Evolutionary conservation across 2,888 invertebrate genomes (phyloP).

Genomic region (Drosophila meridiana): DNA sequence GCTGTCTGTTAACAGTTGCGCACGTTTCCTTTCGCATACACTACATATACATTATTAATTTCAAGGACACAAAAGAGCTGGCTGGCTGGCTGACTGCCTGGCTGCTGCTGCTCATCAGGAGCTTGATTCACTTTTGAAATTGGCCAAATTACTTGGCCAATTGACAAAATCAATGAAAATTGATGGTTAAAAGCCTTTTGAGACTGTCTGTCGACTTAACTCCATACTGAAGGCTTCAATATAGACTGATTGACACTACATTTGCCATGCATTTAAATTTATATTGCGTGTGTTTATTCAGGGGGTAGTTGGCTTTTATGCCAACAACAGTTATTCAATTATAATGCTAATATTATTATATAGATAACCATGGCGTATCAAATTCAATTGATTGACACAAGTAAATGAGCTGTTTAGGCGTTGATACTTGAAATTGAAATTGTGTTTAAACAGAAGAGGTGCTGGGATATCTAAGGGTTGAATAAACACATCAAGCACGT

Average conservation of each 20-base stretch:
- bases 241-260: slow-evolving; percentile 29
- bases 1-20: neutral
- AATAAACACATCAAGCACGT: neutral
- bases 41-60: slow-evolving; percentile 30
- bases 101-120: slow-evolving; percentile 10
- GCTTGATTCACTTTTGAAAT: slow-evolving; percentile 32
- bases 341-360: slow-evolving; percentile 21
- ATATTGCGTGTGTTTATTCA: slow-evolving; percentile 1
- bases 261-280: slow-evolving; percentile 14
- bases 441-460: neutral
- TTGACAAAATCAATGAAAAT: slow-evolving; percentile 57
- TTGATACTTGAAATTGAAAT: neutral
- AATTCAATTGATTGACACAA: slow-evolving; percentile 5
- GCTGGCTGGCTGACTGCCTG: neutral
- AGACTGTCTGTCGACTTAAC: slow-evolving; percentile 21
- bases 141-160: slow-evolving; percentile 46
- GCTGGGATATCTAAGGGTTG: neutral
- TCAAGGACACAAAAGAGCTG: slow-evolving; percentile 36
- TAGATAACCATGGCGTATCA: neutral
- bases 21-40: neutral
- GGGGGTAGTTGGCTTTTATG: slow-evolving; percentile 2
- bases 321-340: slow-evolving; percentile 22
- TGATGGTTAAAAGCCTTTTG: slow-evolving; percentile 31
- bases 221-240: neutral
- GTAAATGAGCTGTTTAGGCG: slow-evolving; percentile 1